Evolutionary conservation across 2,113 vertebrate genomes (phyloP).

Genomic region (Caloenas nicobarica): DNA sequence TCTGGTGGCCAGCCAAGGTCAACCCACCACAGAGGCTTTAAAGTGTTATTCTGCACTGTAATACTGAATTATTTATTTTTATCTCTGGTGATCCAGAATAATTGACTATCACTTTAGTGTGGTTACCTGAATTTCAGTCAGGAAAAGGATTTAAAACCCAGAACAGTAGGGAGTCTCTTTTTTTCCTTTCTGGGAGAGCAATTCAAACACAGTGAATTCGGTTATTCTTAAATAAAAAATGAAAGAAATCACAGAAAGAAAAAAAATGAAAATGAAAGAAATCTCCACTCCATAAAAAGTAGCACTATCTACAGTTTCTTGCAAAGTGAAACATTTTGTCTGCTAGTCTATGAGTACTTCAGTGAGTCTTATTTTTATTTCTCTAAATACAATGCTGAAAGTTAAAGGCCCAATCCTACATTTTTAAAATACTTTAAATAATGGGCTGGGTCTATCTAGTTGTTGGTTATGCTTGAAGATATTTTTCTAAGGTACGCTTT

Average conservation of each 20-base stretch:
- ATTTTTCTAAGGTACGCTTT: not conserved
- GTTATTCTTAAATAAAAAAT: not conserved
- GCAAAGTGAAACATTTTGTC: not conserved
- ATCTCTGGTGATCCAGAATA: not conserved
- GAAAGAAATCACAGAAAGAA: not conserved
- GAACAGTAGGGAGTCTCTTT: not conserved
- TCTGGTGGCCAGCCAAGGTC: not conserved
- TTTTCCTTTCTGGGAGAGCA: not conserved
- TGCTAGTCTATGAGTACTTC: not conserved
- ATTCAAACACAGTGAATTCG: not conserved
- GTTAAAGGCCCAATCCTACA: rapidly evolving
- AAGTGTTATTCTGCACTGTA: not conserved
- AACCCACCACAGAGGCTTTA: not conserved
- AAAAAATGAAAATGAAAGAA: not conserved
- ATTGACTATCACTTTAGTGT: not conserved
- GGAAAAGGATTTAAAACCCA: not conserved
- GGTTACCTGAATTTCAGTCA: not conserved
- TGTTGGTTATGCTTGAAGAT: not conserved
- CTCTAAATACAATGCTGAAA: not conserved
- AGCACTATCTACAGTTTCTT: not conserved
- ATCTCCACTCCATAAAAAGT: not conserved
- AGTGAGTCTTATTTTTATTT: not conserved
- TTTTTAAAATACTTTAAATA: not conserved
- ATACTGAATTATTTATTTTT: not conserved
- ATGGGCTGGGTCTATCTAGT: not conserved